Evolutionary conservation across 2,113 vertebrate species (phyloP), one percentile per base, ranked within the genome.

Genomic region (Brevimyrus niger): DNA sequence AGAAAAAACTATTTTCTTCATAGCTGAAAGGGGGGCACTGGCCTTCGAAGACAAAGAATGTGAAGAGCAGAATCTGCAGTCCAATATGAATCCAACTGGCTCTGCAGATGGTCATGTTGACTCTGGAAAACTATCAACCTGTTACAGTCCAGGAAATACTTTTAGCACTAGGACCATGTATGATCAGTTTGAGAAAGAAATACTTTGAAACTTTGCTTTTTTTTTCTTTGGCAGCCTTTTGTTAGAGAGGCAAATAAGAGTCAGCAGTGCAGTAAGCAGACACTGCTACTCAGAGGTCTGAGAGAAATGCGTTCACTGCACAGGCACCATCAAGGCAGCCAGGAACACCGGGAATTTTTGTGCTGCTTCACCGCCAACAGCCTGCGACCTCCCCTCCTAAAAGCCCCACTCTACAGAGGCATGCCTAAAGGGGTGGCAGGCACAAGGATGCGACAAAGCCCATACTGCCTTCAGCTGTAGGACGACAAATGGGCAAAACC

Each of bases 151-250:
- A 93, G 90, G 92, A 94, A 96, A 96, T 94, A 90, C 92, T 91
- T 92, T 95, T 95, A 94, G 95, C 95, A 96, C 96, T 96, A 96
- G 96, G 95, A 95, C 95, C 96, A 94, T 96, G 96, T 95, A 94
- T 94, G 94, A 96, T 92, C 91, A 93, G 91, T 92, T 91, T 44
- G 3, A 91, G 87, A 91, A 82, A 83, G 88, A 90, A 76, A 84
- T 90, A 91, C 92, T 94, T 95, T 91, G 91, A 69, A 69, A 27
- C 61, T 31, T 69, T 93, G 92, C 91, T 91, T 10, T 51, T 69
- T 90, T 84, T 86, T 85, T 90, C 88, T 87, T 90, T 94, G 93
- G 91, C 93, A 94, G 93, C 91, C 93, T 91, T 92, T 95, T 95
- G 95, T 95, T 95, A 95, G 95, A 92, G 89, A 95, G 93, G 94